These are phyloP conservation scores for Rhopalosiphum maidis DNA, from an alignment of 1,140 invertebrate species.

Conservation along the genomic window DNA sequence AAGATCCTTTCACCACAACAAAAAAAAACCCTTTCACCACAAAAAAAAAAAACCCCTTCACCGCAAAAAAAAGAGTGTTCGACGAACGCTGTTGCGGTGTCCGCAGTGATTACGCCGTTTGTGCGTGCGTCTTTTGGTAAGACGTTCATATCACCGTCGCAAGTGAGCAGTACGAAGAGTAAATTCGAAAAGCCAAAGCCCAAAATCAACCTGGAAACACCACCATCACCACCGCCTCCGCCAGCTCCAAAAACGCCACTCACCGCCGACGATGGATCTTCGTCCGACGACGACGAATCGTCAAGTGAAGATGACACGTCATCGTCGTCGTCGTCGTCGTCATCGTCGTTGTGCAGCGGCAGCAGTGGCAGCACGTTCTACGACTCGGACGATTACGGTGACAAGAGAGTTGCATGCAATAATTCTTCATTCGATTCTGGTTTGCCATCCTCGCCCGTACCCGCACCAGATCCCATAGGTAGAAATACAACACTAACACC, in stretches of 20 bases:
- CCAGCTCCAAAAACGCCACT: background rate
- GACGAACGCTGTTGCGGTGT: background rate
- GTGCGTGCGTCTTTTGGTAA: constrained; percentile 43
- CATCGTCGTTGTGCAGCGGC: background rate
- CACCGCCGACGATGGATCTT: background rate
- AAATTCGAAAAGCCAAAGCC: constrained; percentile 49
- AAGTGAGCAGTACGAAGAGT: constrained; percentile 47
- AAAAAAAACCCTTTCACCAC: background rate
- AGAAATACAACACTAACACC: constrained; percentile 4
- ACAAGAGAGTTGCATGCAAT: constrained; percentile 43
- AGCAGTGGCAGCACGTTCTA: constrained; percentile 24
- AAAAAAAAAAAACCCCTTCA: background rate
- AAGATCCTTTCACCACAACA: background rate
- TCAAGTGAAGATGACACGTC: background rate
- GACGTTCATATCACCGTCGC: constrained; percentile 50
- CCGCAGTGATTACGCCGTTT: constrained; percentile 33
- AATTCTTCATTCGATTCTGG: constrained; percentile 50
- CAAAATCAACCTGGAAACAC: background rate
- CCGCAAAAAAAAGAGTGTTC: background rate
- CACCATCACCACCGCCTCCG: background rate
- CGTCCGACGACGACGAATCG: constrained; percentile 15
- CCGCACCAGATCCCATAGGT: constrained; percentile 51
- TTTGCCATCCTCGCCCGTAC: constrained; percentile 51
- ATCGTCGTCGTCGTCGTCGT: background rate
- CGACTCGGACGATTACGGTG: constrained; percentile 50